Evolutionary conservation across 1,140 invertebrate species (phyloP).

Genomic region (Orchestia grillus): DNA sequence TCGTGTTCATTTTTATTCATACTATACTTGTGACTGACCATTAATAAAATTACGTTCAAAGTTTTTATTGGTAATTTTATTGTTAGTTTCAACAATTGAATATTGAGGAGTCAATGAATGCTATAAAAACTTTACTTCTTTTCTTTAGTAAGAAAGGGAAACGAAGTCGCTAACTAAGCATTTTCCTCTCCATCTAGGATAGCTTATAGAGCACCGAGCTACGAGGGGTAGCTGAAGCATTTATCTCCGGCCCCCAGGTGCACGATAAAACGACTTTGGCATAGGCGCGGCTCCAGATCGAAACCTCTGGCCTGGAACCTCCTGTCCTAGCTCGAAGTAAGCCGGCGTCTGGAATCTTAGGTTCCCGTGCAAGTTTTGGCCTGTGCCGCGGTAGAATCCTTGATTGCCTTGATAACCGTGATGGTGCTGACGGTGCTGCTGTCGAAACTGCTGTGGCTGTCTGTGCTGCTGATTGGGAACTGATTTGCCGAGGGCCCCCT

Average conservation of each 20-base stretch:
- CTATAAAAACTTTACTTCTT: too few relatives aligned
- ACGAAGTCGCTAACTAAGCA: too few relatives aligned
- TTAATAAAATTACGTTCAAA: too few relatives aligned
- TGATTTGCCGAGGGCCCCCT: background rate
- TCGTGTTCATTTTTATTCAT: too few relatives aligned
- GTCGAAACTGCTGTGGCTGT: background rate
- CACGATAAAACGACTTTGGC: background rate
- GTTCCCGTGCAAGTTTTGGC: conserved; percentile 23
- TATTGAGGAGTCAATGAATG: too few relatives aligned
- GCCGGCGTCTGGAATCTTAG: background rate
- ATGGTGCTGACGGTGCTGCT: conserved; percentile 45
- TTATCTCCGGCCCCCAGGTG: background rate
- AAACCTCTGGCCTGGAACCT: background rate
- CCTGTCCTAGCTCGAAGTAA: background rate
- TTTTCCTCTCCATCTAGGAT: too few relatives aligned
- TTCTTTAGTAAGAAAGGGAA: too few relatives aligned
- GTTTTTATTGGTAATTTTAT: too few relatives aligned
- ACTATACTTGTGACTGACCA: too few relatives aligned
- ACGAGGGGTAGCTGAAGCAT: background rate
- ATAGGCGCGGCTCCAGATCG: background rate
- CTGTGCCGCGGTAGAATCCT: conserved; percentile 10
- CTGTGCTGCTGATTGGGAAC: background rate
- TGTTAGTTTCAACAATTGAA: too few relatives aligned
- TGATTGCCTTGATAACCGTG: conserved; percentile 30
- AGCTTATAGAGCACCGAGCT: too few relatives aligned